A percentile compares a stretch with the other conserved stretches of the same genome.
These are phyloP conservation scores for Athalia cordata DNA, from an alignment of 2,888 invertebrate genomes.

Conservation along the genomic window DNA sequence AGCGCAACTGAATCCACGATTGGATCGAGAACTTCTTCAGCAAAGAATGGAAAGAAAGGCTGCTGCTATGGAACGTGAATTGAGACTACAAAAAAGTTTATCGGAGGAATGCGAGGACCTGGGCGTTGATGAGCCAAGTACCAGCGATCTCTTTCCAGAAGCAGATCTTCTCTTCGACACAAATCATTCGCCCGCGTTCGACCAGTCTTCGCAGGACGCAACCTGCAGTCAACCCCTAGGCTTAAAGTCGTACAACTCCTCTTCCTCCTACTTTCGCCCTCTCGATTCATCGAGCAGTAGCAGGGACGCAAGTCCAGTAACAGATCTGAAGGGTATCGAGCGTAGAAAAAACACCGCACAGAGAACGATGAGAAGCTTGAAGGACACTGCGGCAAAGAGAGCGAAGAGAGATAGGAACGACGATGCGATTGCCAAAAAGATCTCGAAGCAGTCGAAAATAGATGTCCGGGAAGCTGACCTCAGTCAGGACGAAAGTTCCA, in stretches of 20 bases:
- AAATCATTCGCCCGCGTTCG: constrained; percentile 82
- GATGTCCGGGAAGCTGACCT: constrained; percentile 61
- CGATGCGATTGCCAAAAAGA: constrained; percentile 52
- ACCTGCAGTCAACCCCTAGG: constrained; percentile 70
- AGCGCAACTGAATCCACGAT: constrained; percentile 59
- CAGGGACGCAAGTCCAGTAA: constrained; percentile 73
- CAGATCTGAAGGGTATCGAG: constrained; percentile 68
- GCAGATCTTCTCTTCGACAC: constrained; percentile 84
- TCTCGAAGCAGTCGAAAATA: constrained; percentile 62
- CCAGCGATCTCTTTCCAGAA: constrained; percentile 86
- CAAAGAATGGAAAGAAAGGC: constrained; percentile 72
- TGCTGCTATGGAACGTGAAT: constrained; percentile 76
- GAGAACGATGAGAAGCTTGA: constrained; percentile 53
- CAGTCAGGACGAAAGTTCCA: constrained; percentile 68
- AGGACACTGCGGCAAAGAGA: constrained; percentile 53
- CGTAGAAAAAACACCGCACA: constrained; percentile 61
- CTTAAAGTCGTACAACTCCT: constrained; percentile 59
- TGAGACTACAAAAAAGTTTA: constrained; percentile 81
- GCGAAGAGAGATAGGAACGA: constrained; percentile 57
- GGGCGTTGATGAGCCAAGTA: constrained; percentile 87
- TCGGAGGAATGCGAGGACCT: constrained; percentile 88
- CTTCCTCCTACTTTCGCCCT: constrained; percentile 68
- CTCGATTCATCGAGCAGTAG: constrained; percentile 72
- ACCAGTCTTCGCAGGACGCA: constrained; percentile 76
- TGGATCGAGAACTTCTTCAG: constrained; percentile 66